Evolutionary conservation across 2,113 vertebrate genomes (phyloP).

Genomic region (Turdus rufiventris): DNA sequence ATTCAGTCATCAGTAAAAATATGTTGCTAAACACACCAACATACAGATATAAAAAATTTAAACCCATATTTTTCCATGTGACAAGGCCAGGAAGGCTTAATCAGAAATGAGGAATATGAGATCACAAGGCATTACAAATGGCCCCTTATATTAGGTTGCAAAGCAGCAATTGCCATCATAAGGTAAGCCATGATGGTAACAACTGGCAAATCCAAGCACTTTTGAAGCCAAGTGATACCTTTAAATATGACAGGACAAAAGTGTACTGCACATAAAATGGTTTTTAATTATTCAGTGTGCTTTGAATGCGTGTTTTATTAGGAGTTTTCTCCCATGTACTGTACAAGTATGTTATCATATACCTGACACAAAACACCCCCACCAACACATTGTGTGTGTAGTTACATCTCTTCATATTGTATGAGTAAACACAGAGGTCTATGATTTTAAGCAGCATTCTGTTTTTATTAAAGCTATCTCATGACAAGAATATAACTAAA

Average conservation of each 20-base stretch:
- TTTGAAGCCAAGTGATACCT: slow-evolving; percentile 11
- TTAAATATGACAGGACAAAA: slow-evolving; percentile 11
- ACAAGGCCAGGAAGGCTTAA: not conserved
- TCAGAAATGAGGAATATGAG: not conserved
- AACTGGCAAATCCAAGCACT: slow-evolving; percentile 5
- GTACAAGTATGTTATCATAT: not conserved
- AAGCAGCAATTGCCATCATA: not conserved
- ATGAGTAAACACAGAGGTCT: not conserved
- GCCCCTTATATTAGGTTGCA: not conserved
- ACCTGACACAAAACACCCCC: not conserved
- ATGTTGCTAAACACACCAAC: not conserved
- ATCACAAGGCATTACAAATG: not conserved
- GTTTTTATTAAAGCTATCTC: not conserved
- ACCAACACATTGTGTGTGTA: not conserved
- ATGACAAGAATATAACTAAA: not conserved
- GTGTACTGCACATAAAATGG: not conserved
- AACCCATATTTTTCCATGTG: not conserved
- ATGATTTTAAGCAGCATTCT: not conserved
- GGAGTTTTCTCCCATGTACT: not conserved
- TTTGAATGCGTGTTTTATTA: not conserved
- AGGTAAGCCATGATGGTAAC: slow-evolving; percentile 2
- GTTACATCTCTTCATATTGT: not conserved
- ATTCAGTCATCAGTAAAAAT: slow-evolving; percentile 3
- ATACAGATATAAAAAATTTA: not conserved
- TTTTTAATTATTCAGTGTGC: slow-evolving; percentile 18